Evolutionary conservation across 2,113 vertebrate genomes (phyloP), one percentile per base, ranked within the genome.

Genomic region (Megaceryle maxima): DNA sequence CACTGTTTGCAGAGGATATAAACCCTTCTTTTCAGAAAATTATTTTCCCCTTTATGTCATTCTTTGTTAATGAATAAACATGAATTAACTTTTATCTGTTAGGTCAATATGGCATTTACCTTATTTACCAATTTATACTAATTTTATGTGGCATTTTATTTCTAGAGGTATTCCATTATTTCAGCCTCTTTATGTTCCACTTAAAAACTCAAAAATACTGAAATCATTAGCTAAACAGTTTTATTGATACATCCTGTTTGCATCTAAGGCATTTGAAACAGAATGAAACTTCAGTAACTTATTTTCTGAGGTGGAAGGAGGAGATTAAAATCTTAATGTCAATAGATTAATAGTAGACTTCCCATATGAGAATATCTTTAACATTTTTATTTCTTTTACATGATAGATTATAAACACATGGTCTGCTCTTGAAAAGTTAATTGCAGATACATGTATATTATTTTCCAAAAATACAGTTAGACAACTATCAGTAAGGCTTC

Each of bases 391-490:
- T 94, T 82, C 2, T 0, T 90, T 95, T 95, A 74, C 21, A 10
- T 66, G 55, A 76, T 25, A 73, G 66, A 91, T 91, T 73, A 79
- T 39, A 79, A 93, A 78, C 88, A 94, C 28, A 76, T 93, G 72
- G 50, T 46, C n/a, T 74, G 9, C 25, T 62, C 63, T 77, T 51
- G 28, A 77, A 76, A 62, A 88, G 22, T 66, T 93, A 50, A 44
- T 25, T 56, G 35, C 6, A 57, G 48, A 72, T 72, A 53, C 13
- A 9, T 29, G 21, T 57, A 29, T 59, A 86, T 69, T 62, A 53
- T 59, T 90, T 87, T 87, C 51, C 33, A 83, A 56, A 89, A 94
- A 43, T 60, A 46, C 10, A 46, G 35, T 76, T 50, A 76, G 11
- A 83, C 13, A 4, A 73, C 62, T 89, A 86, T 60, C 46, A 77